Evolutionary conservation across 2,113 vertebrate species (phyloP).

Genomic region (Cottus gobio): DNA sequence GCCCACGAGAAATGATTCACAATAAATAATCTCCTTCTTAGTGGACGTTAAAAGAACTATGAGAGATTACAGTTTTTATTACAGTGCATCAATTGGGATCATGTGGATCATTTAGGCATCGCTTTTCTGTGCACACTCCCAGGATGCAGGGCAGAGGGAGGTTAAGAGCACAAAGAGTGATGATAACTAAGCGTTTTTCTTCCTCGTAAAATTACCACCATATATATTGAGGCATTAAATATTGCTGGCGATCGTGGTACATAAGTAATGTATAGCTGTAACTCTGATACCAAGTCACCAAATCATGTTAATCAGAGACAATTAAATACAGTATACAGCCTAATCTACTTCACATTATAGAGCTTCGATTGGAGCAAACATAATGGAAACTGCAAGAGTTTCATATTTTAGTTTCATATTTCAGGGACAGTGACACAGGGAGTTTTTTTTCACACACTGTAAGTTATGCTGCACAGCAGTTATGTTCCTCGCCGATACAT

Average conservation of each 20-base stretch:
- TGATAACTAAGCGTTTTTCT: conserved; percentile 10
- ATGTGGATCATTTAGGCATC: conserved; percentile 21
- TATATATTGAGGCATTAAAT: not conserved
- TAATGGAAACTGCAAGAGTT: not conserved
- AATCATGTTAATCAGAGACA: conserved; percentile 6
- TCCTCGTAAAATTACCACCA: conserved; percentile 3
- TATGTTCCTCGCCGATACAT: not conserved
- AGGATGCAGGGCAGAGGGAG: conserved; percentile 39
- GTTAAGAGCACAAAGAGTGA: conserved; percentile 24
- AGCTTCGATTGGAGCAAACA: not conserved
- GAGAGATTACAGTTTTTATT: conserved; percentile 31
- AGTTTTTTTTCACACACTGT: not conserved
- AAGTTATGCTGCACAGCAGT: not conserved
- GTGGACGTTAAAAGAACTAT: not conserved
- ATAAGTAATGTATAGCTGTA: not conserved
- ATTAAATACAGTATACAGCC: not conserved
- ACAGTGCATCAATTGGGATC: conserved; percentile 4
- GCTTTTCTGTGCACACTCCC: not conserved
- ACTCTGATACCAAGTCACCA: not conserved
- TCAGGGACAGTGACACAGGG: not conserved
- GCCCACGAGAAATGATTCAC: conserved; percentile 31
- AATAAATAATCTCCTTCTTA: not conserved
- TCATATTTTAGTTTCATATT: not conserved
- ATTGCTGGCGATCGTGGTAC: not conserved
- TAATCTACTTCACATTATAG: not conserved